These are phyloP conservation scores for Hyperopisus bebe DNA, from an alignment of 2,113 vertebrate species.

Conservation along the genomic window DNA sequence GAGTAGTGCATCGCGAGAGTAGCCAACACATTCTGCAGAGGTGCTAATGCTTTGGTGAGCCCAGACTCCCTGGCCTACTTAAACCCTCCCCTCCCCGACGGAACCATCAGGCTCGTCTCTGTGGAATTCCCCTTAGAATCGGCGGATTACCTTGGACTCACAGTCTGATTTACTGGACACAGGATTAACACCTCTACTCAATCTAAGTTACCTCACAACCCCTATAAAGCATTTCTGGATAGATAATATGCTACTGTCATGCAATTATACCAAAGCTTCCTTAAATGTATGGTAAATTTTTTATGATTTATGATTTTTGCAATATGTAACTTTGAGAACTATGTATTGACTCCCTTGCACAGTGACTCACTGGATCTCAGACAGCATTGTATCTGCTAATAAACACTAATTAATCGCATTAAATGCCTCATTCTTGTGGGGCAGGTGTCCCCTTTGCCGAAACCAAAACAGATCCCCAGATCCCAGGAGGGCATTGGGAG, in stretches of 20 bases:
- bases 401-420: not conserved
- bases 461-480: not conserved
- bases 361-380: not conserved
- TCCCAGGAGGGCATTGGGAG: not conserved
- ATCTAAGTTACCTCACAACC: not conserved
- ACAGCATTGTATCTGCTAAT: not conserved
- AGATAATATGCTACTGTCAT: constrained; percentile 32
- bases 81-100: not conserved
- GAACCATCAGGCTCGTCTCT: not conserved
- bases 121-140: not conserved
- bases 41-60: not conserved
- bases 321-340: not conserved
- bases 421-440: no score
- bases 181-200: not conserved
- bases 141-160: constrained; percentile 3
- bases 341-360: not conserved
- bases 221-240: constrained; percentile 21
- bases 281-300: not conserved
- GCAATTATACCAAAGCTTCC: not conserved
- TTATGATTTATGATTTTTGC: not conserved
- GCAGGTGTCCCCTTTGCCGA: not conserved
- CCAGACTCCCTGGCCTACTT: not conserved
- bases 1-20: not conserved
- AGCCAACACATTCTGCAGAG: not conserved
- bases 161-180: constrained; percentile 31